phyloP scores from a whole-genome alignment of 2,888 invertebrate genomes.

The Hofmannophila pseudospretella region DNA sequence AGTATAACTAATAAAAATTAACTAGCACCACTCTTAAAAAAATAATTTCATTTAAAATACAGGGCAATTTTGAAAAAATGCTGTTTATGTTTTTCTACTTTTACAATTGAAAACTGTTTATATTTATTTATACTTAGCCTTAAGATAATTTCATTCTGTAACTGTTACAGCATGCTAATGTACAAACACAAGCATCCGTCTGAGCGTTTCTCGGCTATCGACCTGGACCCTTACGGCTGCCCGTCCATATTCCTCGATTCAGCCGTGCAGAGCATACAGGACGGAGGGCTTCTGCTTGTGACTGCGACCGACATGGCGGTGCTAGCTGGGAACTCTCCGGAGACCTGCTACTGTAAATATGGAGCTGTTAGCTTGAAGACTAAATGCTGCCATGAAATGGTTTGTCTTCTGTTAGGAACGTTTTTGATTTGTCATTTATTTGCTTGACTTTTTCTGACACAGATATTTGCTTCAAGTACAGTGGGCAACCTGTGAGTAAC shows the following conservation, averaged over 20 bases:
- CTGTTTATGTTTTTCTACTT: too few relatives aligned
- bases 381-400: slow-evolving; percentile 97
- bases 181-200: slow-evolving; percentile 82
- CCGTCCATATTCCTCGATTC: slow-evolving; percentile 94
- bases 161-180: slow-evolving; percentile 88
- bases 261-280: slow-evolving; percentile 87
- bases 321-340: slow-evolving; percentile 95
- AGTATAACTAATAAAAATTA: too few relatives aligned
- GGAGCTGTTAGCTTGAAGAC: slow-evolving; percentile 92
- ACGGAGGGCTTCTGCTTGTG: slow-evolving; percentile 92
- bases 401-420: slow-evolving; percentile 30
- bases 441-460: too few relatives aligned
- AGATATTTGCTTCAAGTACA: too few relatives aligned
- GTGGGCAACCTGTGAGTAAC: too few relatives aligned
- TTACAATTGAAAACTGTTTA: too few relatives aligned
- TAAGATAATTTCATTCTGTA: too few relatives aligned
- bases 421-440: too few relatives aligned
- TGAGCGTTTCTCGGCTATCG: slow-evolving; percentile 91
- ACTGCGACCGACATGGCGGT: slow-evolving; percentile 99
- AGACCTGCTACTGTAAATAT: slow-evolving; percentile 96
- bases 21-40: too few relatives aligned
- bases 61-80: too few relatives aligned
- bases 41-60: too few relatives aligned
- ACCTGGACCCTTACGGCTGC: slow-evolving; percentile 98
- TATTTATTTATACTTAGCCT: too few relatives aligned